phyloP scores from a whole-genome alignment of 2,113 vertebrate species.

The Ardeotis arabs region DNA sequence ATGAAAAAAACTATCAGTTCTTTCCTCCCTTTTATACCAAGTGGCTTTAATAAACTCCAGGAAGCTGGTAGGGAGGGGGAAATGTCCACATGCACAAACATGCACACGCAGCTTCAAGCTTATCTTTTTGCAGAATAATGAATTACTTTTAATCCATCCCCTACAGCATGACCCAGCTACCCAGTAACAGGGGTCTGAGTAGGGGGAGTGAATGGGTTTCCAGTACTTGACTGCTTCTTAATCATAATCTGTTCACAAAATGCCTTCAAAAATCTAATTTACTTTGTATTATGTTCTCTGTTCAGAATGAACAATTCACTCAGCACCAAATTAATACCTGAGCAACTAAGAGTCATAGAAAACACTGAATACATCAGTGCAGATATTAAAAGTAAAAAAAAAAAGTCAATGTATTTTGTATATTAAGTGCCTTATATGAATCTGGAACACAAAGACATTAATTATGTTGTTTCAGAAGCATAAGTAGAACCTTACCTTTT shows the following conservation, averaged over 20 bases:
- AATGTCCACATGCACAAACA: neutral
- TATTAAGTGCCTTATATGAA: neutral
- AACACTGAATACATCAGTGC: neutral
- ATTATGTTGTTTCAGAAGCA: neutral
- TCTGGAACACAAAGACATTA: neutral
- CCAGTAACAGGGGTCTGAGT: neutral
- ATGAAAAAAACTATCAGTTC: neutral
- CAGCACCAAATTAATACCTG: neutral
- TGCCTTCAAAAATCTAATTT: constrained; percentile 18
- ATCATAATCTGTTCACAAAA: neutral
- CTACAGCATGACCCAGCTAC: neutral
- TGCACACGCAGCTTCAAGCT: neutral
- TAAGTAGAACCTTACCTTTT: neutral
- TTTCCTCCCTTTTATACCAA: neutral
- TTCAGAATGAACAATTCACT: neutral
- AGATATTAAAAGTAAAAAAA: neutral
- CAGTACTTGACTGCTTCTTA: neutral
- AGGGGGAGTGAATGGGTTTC: neutral
- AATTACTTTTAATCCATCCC: neutral
- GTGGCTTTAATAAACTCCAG: neutral
- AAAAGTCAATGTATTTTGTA: neutral
- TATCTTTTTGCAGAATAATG: constrained; percentile 12
- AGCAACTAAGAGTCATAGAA: neutral
- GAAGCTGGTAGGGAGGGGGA: neutral
- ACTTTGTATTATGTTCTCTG: neutral